Conservation (phyloP, 37 sponge, comb jelly and placozoan genomes). For the Bolinopsis microptera region DNA sequence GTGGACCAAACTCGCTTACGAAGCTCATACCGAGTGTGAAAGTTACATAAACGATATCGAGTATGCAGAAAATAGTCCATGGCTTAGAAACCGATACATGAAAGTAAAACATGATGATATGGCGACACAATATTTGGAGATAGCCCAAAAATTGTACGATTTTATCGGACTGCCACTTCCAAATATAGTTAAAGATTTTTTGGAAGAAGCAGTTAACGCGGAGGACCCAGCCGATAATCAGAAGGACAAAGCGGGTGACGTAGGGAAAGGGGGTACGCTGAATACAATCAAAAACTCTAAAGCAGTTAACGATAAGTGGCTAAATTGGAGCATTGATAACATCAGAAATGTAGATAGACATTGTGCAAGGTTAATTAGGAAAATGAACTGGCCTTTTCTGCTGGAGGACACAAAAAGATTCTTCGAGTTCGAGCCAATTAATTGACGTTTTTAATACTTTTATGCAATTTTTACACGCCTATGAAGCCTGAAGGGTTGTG, state of each 20-base stretch:
- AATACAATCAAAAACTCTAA: background rate
- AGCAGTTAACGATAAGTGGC: background rate
- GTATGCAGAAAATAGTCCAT: background rate
- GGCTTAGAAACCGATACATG: background rate
- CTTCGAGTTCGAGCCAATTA: background rate
- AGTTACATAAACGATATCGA: background rate
- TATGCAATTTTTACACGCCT: no score
- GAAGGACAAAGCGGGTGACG: background rate
- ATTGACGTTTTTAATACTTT: no score
- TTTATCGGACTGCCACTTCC: background rate
- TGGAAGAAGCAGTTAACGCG: background rate
- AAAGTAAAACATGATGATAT: constrained; percentile 1
- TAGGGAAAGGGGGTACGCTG: background rate
- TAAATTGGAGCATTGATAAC: background rate
- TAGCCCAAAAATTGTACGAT: background rate
- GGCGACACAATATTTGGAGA: background rate
- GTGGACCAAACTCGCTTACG: background rate
- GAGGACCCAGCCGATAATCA: background rate
- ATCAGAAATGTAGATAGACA: background rate
- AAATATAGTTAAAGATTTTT: background rate
- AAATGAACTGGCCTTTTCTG: background rate
- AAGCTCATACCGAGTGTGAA: constrained; percentile 14
- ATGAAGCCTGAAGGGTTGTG: no score
- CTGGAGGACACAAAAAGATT: background rate
- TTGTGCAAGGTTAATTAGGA: background rate